phyloP scores from a whole-genome alignment of 2,888 invertebrate species.

The Mythimna pallens region DNA sequence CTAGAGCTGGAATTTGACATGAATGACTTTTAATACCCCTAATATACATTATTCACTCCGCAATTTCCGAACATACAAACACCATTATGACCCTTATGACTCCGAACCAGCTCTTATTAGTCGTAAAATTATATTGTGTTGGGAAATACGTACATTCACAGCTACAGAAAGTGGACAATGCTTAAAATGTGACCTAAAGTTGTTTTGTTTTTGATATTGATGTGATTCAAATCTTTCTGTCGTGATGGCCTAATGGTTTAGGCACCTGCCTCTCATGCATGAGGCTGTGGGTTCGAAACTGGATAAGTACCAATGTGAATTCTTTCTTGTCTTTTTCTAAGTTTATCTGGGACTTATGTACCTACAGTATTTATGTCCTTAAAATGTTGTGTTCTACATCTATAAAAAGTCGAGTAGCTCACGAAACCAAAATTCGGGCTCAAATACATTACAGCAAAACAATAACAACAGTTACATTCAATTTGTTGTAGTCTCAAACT shows the following conservation, averaged over 20 bases:
- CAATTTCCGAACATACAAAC: conserved; percentile 35
- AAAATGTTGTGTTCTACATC: neutral
- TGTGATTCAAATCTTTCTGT: neutral
- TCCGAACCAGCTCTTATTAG: conserved; percentile 27
- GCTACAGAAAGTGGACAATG: conserved; percentile 8
- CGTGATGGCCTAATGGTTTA: too few relatives aligned
- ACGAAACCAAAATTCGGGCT: conserved; percentile 31
- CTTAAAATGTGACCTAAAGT: conserved; percentile 5
- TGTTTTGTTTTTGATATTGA: neutral
- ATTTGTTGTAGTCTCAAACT: conserved; percentile 23
- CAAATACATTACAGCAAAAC: too few relatives aligned
- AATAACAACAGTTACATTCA: neutral
- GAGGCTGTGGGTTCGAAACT: too few relatives aligned
- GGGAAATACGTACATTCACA: conserved; percentile 24
- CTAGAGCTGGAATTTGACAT: neutral
- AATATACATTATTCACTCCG: conserved; percentile 22
- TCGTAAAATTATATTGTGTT: conserved; percentile 43
- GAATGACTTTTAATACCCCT: conserved; percentile 19
- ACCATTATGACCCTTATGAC: conserved; percentile 28
- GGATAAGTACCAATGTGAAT: too few relatives aligned
- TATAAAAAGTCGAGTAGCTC: neutral
- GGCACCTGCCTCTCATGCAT: too few relatives aligned
- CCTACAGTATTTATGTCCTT: too few relatives aligned
- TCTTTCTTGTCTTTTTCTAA: too few relatives aligned
- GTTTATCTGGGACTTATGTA: too few relatives aligned